Evolutionary conservation across 2,888 invertebrate genomes (phyloP).

Genomic region (Yponomeuta malinellus): DNA sequence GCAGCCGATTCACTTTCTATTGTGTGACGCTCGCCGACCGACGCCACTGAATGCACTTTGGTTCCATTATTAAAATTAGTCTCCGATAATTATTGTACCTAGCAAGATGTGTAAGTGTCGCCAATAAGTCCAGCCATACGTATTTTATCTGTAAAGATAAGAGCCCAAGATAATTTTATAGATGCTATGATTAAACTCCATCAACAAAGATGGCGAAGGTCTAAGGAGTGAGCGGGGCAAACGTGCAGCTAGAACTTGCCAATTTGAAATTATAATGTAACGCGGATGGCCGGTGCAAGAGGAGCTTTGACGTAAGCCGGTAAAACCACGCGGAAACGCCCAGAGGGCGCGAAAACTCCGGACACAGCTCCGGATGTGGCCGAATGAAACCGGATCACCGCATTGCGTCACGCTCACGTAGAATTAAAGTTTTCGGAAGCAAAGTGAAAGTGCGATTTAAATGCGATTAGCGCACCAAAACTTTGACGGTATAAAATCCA

Average conservation of each 20-base stretch:
- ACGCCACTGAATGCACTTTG: conserved; percentile 18
- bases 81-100: neutral
- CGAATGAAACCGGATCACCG: conserved; percentile 8
- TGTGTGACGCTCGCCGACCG: conserved; percentile 44
- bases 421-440: conserved; percentile 9
- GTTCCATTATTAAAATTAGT: neutral
- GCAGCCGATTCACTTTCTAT: conserved; percentile 70
- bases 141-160: neutral
- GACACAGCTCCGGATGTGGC: conserved; percentile 6
- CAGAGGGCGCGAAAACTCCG: conserved; percentile 2
- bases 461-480: conserved; percentile 7
- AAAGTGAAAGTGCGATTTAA: conserved; percentile 7
- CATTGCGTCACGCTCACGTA: conserved; percentile 7
- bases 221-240: conserved; percentile 34
- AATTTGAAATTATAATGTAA: conserved; percentile 54
- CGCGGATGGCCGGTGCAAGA: conserved; percentile 33
- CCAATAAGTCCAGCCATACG: neutral
- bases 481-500: neutral
- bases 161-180: neutral
- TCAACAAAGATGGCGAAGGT: neutral
- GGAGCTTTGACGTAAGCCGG: conserved; percentile 25
- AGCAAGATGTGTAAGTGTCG: too few relatives aligned
- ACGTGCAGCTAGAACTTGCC: conserved; percentile 27
- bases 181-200: neutral
- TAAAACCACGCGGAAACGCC: conserved; percentile 23